phyloP scores from a whole-genome alignment of 1,140 invertebrate genomes.

The Drosophila ambigua region DNA sequence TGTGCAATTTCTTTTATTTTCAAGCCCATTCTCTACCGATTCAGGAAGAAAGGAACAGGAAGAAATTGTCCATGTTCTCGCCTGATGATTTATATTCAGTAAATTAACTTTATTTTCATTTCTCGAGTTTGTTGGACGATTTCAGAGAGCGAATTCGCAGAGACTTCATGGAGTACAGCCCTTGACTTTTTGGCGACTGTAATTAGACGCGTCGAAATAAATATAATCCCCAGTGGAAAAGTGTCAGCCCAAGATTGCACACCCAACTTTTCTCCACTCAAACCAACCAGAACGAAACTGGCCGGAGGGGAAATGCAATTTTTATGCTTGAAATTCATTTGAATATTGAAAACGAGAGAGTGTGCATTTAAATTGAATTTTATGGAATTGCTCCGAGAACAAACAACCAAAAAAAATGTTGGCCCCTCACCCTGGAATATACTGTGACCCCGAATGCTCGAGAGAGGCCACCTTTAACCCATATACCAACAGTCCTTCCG shows the following conservation, averaged over 20 bases:
- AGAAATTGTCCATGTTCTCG: too few species aligned
- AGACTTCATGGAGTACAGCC: neutral
- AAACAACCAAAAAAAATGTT: constrained; percentile 5
- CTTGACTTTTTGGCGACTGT: constrained; percentile 21
- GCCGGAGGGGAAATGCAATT: constrained; percentile 12
- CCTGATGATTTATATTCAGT: too few species aligned
- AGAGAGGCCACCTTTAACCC: too few species aligned
- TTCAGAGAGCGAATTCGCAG: neutral
- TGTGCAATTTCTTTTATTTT: too few species aligned
- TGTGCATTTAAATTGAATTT: constrained; percentile 50
- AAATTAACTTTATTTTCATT: too few species aligned
- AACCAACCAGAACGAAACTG: constrained; percentile 6
- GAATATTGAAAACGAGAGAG: constrained; percentile 21
- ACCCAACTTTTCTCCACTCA: neutral
- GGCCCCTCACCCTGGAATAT: neutral
- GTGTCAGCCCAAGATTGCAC: constrained; percentile 30
- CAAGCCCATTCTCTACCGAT: too few species aligned
- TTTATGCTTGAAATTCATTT: constrained; percentile 34
- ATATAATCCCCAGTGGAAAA: constrained; percentile 7
- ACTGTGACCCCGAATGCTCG: neutral
- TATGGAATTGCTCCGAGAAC: constrained; percentile 31
- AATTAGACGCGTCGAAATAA: constrained; percentile 25
- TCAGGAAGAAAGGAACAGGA: too few species aligned
- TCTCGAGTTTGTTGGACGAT: constrained; percentile 33
- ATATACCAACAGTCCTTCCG: too few species aligned